Evolutionary conservation across 2,888 invertebrate genomes (phyloP), one percentile per base, ranked within the genome.

Genomic region (Ophioninae sp.): DNA sequence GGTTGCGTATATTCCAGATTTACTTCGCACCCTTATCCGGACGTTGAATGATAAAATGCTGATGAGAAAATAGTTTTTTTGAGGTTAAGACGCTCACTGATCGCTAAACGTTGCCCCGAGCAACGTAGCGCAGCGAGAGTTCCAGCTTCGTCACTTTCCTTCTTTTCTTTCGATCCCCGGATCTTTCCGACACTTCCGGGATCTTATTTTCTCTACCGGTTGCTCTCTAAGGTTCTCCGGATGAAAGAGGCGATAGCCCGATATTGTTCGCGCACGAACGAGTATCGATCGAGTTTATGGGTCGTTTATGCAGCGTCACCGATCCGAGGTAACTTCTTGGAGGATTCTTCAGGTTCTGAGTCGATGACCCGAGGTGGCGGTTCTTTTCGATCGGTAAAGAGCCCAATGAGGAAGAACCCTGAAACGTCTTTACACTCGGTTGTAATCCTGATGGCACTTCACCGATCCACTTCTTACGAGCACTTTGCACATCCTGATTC

Each of bases 101-200:
- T 86, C 88, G 89, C 86, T 88, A 86, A 87, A 88, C 87, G 87
- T 91, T 90, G 88, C 91, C 85, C 58, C 68, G 56, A 75, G 90
- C 89, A 90, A 90, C 89, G 86, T 88, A 85, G 87, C 87, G 89
- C 84, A 91, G 91, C 87, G 90, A 88, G 85, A 76, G 65, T 51
- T 61, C 22, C 67, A 13, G 75, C 81, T 79, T 59, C 78, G 61
- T 84, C 73, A 78, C 65, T 67, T 77, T 78, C 71, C 64, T 81
- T 74, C 76, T 79, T 76, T 58, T 13, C 51, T 63, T 75, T 63
- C 41, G 37, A 61, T 44, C 58, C 59, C 39, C 9, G 17, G 44
- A 58, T 64, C 63, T 59, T 72, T 67, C 68, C 22, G 9, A n/a
- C 9, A 37, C 9, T 64, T 67, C 68, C 30, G 8, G 20, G 39